These are phyloP conservation scores for Notodonta ziczac DNA, from an alignment of 2,888 invertebrate species.

Conservation along the genomic window DNA sequence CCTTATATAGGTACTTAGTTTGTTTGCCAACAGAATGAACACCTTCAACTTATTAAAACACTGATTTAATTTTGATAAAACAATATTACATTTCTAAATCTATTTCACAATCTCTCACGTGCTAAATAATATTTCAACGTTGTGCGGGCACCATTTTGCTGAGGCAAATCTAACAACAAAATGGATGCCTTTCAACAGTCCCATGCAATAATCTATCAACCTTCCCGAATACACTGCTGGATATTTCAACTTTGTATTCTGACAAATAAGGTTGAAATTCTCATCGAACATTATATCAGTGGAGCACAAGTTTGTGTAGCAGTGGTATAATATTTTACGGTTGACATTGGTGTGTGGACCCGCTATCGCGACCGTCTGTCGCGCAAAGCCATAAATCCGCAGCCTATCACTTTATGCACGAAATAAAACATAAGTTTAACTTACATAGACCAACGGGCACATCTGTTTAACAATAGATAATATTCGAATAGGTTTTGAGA, in stretches of 20 bases:
- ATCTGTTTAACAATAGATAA: not conserved
- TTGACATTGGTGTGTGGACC: not conserved
- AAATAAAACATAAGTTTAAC: slow-evolving; percentile 6
- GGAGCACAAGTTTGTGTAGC: not conserved
- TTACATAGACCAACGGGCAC: not conserved
- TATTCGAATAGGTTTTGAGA: too few species aligned
- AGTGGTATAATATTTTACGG: not conserved
- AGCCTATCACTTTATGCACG: slow-evolving; percentile 16
- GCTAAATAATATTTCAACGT: not conserved
- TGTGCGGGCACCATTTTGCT: not conserved
- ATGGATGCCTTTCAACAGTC: not conserved
- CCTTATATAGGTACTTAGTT: too few species aligned
- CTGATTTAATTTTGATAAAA: too few species aligned
- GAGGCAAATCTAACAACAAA: not conserved
- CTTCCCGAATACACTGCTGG: not conserved
- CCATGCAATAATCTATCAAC: not conserved
- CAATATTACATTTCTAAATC: not conserved
- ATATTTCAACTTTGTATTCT: not conserved
- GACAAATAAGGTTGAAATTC: not conserved
- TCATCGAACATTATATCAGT: not conserved
- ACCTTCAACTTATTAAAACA: too few species aligned
- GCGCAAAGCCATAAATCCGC: slow-evolving; percentile 24
- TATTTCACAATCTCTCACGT: slow-evolving; percentile 1
- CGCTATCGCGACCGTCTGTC: slow-evolving; percentile 22
- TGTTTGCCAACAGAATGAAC: too few species aligned